Base-by-base conservation (phyloP, 2,888 invertebrate species). In the Bombyx huttoni region DNA sequence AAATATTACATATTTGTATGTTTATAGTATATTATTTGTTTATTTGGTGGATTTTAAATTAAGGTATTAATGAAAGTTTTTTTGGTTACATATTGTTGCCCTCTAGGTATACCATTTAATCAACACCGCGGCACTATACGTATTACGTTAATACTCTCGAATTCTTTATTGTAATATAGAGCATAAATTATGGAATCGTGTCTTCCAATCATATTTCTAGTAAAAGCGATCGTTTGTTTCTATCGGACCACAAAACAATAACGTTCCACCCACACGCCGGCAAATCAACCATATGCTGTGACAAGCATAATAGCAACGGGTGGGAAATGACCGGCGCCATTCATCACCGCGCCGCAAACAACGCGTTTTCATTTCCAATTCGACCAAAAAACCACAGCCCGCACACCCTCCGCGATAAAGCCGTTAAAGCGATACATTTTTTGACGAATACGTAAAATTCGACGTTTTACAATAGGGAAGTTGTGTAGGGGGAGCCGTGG, bases 251-350 rank as follows among this genome's bases (percentile, higher is more conserved):
- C 62, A 76, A 78, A 79, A 78, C 73, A 80, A 73, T 73, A 62
- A 59, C 56, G 55, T 60, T 60, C 60, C 70, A 70, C 70, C 66
- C 61, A 62, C 63, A 51, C 56, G 59, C 65, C 60, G 58, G 61
- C 64, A 66, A 68, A 77, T 76, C 73, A 70, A 70, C 82, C 85
- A 86, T 82, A 86, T 85, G 85, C 71, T 78, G 70, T 76, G 77
- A 76, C 75, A 75, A 70, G 65, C 64, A 62, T 67, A 73, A 79
- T 75, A 73, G 72, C 63, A 65, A 62, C 67, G 67, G 69, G 70
- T 70, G 74, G 75, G 73, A 80, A 80, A 75, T 81, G 82, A 77
- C 78, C 78, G 69, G 65, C 60, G 63, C 70, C 80, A 81, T 84
- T 77, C 78, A 84, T 83, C 83, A 82, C 69, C 67, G 65, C 59